Percentiles rank a stretch among this genome's conserved stretches.
These are phyloP conservation scores for Pheosia tremula DNA, from an alignment of 2,888 invertebrate species.

Conservation along the genomic window DNA sequence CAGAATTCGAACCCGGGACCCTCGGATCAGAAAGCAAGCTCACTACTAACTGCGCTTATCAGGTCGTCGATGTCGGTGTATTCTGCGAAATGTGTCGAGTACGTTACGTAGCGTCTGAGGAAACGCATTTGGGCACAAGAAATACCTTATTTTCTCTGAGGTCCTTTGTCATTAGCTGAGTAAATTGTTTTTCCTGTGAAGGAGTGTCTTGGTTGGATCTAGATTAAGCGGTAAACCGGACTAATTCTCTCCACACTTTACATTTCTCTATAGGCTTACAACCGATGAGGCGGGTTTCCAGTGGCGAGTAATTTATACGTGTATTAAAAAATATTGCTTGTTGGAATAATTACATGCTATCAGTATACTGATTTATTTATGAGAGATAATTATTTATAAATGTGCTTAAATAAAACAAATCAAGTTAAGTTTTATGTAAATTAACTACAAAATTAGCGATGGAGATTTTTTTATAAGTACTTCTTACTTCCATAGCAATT, in stretches of 20 bases:
- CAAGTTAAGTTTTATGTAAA: no score
- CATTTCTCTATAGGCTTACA: conserved; percentile 40
- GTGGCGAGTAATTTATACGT: conserved; percentile 1
- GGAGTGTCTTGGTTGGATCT: conserved; percentile 59
- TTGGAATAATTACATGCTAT: neutral
- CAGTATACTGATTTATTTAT: neutral
- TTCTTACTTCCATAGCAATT: no score
- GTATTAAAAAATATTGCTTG: neutral
- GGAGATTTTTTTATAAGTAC: no score
- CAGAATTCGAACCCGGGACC: no score
- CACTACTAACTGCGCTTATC: no score
- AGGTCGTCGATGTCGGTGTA: conserved; percentile 10
- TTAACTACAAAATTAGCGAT: no score
- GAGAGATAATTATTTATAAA: no score
- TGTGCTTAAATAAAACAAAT: no score
- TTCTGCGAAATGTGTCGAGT: conserved; percentile 30
- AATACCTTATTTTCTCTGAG: conserved; percentile 57
- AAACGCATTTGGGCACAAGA: conserved; percentile 42
- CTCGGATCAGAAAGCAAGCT: no score
- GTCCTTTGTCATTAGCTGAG: conserved; percentile 67
- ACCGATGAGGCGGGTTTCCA: conserved; percentile 25
- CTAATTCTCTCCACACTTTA: conserved; percentile 49
- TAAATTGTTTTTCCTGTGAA: conserved; percentile 69
- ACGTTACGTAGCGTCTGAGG: conserved; percentile 24
- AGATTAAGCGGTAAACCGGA: conserved; percentile 66